Base-by-base conservation (phyloP, 2,888 invertebrate species). In the Drosophila recens region DNA sequence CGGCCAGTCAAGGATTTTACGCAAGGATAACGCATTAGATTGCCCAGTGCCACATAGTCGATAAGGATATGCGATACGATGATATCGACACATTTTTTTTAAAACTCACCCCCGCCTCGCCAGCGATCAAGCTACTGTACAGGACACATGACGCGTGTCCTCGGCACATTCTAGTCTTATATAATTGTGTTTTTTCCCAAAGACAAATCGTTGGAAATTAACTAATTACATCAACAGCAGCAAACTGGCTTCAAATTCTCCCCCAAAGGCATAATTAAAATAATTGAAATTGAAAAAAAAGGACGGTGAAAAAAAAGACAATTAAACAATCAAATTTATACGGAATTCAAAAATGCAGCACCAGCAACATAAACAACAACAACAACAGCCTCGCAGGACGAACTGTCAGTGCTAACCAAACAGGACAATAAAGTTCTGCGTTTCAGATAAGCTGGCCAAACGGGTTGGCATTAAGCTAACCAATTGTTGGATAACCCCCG, bases 311-410 rank as follows among this genome's bases (percentile, higher is more conserved):
- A 48, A 53, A 82, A 87, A 79, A 61, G 77, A 75, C 82, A 81
- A 87, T 82, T 84, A 87, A 84, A 80, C 80, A 85, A 85, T 85
- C 74, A 79, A 87, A 79, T 75, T 84, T 80, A 79, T 82, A 84
- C 77, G 81, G 72, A 72, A 82, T 68, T 81, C 59, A 70, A 61
- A 80, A 72, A 67, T 66, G 65, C 72, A 72, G 67, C 66, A 75
- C 59, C 57, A 17, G 27, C 62, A 70, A 27, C 38, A 38, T 38
- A 38, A 38, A 13, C 42, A 59, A 63, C 36, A 68, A 77, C 78
- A 67, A 42, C 65, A 59, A 68, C 65, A 59, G 66, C 49, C 48
- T 40, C 20, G 52, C 34, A 11, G 13, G 36, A 40, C 42, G 36
- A 8, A 42, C 54, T 68, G 72, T 53, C 61, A 33, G 15, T 11